Evolutionary conservation across 2,113 vertebrate species (phyloP).

Genomic region (Marmota flaviventris): DNA sequence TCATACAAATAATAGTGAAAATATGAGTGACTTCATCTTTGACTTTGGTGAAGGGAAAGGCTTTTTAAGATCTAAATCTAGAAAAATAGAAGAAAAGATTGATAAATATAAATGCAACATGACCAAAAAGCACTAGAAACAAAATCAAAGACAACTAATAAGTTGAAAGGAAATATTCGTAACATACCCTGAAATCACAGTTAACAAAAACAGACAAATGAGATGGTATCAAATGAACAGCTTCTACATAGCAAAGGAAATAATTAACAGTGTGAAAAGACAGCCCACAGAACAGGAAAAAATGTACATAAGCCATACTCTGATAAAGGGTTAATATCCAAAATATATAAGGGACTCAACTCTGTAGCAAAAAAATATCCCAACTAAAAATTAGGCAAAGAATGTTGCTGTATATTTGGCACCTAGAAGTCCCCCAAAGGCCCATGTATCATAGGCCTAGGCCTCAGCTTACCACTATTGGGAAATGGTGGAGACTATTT

Average conservation of each 20-base stretch:
- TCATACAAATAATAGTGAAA: neutral
- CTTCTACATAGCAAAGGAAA: neutral
- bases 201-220: neutral
- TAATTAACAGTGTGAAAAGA: neutral
- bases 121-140: neutral
- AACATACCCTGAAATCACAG: neutral
- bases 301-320: neutral
- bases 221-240: neutral
- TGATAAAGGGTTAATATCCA: neutral
- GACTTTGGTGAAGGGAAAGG: neutral
- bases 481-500: neutral
- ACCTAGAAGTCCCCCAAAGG: neutral
- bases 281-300: neutral
- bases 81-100: neutral
- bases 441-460: too few species aligned
- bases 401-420: neutral
- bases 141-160: neutral
- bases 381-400: neutral
- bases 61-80: neutral
- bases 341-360: neutral
- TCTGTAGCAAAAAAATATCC: neutral
- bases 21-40: neutral
- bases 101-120: neutral
- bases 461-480: neutral
- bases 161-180: neutral